Evolutionary conservation across 2,113 vertebrate species (phyloP).

Genomic region (Microtus pennsylvanicus): DNA sequence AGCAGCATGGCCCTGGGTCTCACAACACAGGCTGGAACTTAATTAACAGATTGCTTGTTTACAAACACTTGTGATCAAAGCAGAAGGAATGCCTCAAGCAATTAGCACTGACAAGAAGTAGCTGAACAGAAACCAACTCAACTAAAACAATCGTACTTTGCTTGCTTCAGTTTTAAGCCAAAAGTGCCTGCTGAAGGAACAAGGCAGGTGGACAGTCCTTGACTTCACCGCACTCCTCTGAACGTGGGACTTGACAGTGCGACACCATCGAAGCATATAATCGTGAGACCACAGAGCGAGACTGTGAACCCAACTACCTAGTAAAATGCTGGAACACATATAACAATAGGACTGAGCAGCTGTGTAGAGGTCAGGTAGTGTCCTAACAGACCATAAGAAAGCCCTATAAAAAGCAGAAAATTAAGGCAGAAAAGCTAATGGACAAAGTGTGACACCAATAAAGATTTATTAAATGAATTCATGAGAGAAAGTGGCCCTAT

Average conservation of each 20-base stretch:
- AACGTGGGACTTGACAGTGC: background rate
- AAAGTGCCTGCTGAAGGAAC: background rate
- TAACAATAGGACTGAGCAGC: background rate
- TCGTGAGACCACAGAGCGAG: background rate
- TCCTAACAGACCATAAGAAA: background rate
- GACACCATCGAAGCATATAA: background rate
- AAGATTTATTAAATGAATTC: slow-evolving; percentile 3
- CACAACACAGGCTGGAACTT: background rate
- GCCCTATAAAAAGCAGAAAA: background rate
- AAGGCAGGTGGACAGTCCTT: too few relatives aligned
- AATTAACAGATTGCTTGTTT: slow-evolving; percentile 33
- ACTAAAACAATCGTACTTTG: background rate
- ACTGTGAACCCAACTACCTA: background rate
- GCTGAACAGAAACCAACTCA: background rate
- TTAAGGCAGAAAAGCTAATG: slow-evolving; percentile 33
- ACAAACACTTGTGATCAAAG: slow-evolving; percentile 56
- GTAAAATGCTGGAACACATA: background rate
- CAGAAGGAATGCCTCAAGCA: slow-evolving; percentile 21
- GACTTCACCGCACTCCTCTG: background rate
- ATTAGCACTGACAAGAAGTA: background rate
- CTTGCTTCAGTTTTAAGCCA: slow-evolving; percentile 10
- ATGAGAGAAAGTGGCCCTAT: background rate
- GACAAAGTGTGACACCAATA: background rate
- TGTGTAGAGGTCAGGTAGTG: background rate
- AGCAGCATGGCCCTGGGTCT: background rate